Conservation (phyloP, 1,140 invertebrate species). For the Megathymus violae region DNA sequence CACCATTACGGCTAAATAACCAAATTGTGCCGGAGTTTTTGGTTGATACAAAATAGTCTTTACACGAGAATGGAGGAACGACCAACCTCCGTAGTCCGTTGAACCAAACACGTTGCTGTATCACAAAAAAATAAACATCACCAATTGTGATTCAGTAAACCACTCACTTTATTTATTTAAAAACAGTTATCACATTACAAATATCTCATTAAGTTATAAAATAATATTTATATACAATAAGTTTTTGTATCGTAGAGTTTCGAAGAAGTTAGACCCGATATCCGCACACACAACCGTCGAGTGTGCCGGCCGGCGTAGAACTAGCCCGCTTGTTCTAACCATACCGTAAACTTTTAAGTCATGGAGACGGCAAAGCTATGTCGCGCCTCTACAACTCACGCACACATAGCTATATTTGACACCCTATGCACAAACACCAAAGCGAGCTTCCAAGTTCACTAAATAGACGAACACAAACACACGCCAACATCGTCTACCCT, state of each 20-base stretch:
- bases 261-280: slow-evolving; percentile 68
- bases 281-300: slow-evolving; percentile 60
- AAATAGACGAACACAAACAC: slow-evolving; percentile 83
- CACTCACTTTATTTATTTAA: slow-evolving; percentile 57
- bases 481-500: slow-evolving; percentile 77
- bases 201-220: slow-evolving; percentile 34
- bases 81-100: slow-evolving; percentile 80
- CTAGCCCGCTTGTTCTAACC: slow-evolving; percentile 73
- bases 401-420: slow-evolving; percentile 67
- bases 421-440: slow-evolving; percentile 81
- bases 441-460: slow-evolving; percentile 82
- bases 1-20: neutral
- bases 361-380: slow-evolving; percentile 83
- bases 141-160: slow-evolving; percentile 46
- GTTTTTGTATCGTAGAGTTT: slow-evolving; percentile 65
- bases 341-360: slow-evolving; percentile 80
- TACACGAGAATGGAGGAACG: slow-evolving; percentile 66
- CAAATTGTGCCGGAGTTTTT: slow-evolving; percentile 64
- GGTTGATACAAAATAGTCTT: slow-evolving; percentile 68
- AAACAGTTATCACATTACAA: slow-evolving; percentile 34
- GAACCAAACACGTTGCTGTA: slow-evolving; percentile 82
- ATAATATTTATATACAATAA: slow-evolving; percentile 49
- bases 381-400: slow-evolving; percentile 81
- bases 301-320: slow-evolving; percentile 78
- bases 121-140: slow-evolving; percentile 79